Evolutionary conservation across 2,113 vertebrate species (phyloP).

Genomic region (Myotis brandtii): DNA sequence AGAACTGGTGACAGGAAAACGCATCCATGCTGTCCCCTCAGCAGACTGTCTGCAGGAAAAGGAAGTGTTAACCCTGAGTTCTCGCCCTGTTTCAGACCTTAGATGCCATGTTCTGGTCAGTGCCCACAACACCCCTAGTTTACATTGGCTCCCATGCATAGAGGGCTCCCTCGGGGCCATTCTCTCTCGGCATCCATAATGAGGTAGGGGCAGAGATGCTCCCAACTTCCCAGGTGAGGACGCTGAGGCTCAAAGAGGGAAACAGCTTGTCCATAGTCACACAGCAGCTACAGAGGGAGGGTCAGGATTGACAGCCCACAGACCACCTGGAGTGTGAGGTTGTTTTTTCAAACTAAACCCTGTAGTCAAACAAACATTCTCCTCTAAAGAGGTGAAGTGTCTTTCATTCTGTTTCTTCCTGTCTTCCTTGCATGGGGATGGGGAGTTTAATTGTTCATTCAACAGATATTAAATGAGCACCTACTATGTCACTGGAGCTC

Average conservation of each 20-base stretch:
- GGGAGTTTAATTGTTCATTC: not conserved
- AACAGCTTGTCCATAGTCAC: not conserved
- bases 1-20: not conserved
- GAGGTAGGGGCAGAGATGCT: not conserved
- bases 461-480: not conserved
- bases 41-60: not conserved
- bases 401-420: not conserved
- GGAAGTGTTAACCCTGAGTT: not conserved
- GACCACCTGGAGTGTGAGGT: not conserved
- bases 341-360: not conserved
- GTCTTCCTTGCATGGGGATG: not conserved
- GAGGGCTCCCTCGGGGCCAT: no score
- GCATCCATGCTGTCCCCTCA: not conserved
- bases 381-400: not conserved
- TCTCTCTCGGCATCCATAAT: not conserved
- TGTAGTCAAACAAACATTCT: not conserved
- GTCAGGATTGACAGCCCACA: not conserved
- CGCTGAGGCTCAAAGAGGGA: not conserved
- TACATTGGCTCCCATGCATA: accelerated
- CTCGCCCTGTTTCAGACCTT: not conserved
- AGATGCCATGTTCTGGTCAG: not conserved
- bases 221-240: not conserved
- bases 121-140: not conserved
- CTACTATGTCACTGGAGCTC: not conserved
- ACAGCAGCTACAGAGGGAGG: not conserved